Conservation (phyloP, 2,797 vertebrate species). For the Danionella dracula region DNA sequence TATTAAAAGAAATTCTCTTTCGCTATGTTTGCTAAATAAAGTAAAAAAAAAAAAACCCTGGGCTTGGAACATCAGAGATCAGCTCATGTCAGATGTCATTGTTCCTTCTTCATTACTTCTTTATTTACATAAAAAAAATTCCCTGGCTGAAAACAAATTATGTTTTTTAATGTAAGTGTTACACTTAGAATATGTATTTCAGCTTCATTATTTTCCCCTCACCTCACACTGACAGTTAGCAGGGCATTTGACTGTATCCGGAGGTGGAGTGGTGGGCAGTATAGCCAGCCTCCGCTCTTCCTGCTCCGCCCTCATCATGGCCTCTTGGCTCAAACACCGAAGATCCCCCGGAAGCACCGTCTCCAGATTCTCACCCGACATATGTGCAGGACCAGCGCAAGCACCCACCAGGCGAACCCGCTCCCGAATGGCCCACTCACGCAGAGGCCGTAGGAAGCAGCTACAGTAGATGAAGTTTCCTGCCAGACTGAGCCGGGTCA, state of each 20-base stretch:
- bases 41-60: too few relatives aligned
- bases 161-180: too few relatives aligned
- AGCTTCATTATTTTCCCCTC: conserved; percentile 6
- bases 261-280: background rate
- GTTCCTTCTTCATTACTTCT: too few relatives aligned
- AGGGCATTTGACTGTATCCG: conserved; percentile 72
- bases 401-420: conserved; percentile 71
- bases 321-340: conserved; percentile 71
- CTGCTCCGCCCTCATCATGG: conserved; percentile 62
- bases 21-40: too few relatives aligned
- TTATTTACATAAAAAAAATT: too few relatives aligned
- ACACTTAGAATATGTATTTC: too few relatives aligned
- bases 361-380: conserved; percentile 76
- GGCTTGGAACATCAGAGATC: too few relatives aligned
- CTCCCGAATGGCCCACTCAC: conserved; percentile 70
- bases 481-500: conserved; percentile 72
- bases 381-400: conserved; percentile 71
- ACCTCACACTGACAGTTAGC: conserved; percentile 74
- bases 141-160: too few relatives aligned
- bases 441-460: conserved; percentile 80
- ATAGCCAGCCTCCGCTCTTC: conserved; percentile 57
- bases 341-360: conserved; percentile 70
- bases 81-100: too few relatives aligned
- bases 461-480: conserved; percentile 87
- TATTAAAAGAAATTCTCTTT: too few relatives aligned